phyloP scores from a whole-genome alignment of 2,797 vertebrate genomes.

The Cyclopterus lumpus region DNA sequence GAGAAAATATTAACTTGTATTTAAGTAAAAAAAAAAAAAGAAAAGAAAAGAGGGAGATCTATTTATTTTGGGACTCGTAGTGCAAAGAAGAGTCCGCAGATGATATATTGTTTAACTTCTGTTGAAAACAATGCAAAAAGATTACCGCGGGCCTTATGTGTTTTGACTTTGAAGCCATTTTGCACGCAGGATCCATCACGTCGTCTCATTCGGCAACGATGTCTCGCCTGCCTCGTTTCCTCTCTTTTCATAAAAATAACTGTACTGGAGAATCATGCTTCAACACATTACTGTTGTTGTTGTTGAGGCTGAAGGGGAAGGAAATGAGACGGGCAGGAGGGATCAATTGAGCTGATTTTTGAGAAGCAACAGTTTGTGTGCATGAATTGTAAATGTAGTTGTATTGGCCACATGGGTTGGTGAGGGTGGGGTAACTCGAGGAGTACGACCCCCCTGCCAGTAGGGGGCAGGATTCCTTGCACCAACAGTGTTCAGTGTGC shows the following conservation, averaged over 20 bases:
- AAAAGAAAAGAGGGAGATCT: slow-evolving; percentile 78
- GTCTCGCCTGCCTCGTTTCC: slow-evolving; percentile 61
- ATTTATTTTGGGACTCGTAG: slow-evolving; percentile 83
- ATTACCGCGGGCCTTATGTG: slow-evolving; percentile 88
- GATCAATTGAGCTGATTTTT: slow-evolving; percentile 49
- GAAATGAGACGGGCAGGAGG: slow-evolving; percentile 76
- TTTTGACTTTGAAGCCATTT: slow-evolving; percentile 90
- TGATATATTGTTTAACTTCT: slow-evolving; percentile 79
- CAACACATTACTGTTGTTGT: slow-evolving; percentile 13
- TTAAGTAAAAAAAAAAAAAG: slow-evolving; percentile 77
- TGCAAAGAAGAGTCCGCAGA: slow-evolving; percentile 73
- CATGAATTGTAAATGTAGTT: slow-evolving; percentile 68
- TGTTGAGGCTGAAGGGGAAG: slow-evolving; percentile 59
- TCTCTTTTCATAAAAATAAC: slow-evolving; percentile 33
- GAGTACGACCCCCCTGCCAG: slow-evolving; percentile 44
- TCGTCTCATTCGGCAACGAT: slow-evolving; percentile 56
- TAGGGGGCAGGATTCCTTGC: slow-evolving; percentile 67
- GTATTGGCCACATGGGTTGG: slow-evolving; percentile 49
- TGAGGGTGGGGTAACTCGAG: slow-evolving; percentile 53
- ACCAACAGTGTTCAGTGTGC: slow-evolving; percentile 80
- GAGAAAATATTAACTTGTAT: slow-evolving; percentile 83
- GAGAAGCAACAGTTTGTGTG: slow-evolving; percentile 64
- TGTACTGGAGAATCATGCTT: slow-evolving; percentile 39
- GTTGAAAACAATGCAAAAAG: slow-evolving; percentile 83
- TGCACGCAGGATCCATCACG: slow-evolving; percentile 84